Base-by-base conservation (phyloP, 2,113 vertebrate genomes). In the Sebastes fasciatus region DNA sequence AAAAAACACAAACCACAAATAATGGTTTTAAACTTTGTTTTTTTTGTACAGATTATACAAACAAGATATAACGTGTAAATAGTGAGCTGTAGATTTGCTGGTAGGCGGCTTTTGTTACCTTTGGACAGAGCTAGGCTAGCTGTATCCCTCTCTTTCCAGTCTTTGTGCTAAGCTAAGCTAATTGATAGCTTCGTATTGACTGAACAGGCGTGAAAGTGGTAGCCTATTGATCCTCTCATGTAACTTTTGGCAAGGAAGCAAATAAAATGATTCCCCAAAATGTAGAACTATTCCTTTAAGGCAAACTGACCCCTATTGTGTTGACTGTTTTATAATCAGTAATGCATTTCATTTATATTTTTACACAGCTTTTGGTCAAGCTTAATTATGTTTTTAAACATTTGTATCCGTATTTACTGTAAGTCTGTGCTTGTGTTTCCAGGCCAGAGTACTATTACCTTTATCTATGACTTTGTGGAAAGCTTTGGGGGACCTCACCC, bases 401-500 rank as follows among this genome's bases (percentile, higher is more conserved):
- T 5, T 9, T 71, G 17, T 61, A 42, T 63, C 40, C 60, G 11
- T 68, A 40, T 57, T 69, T 43, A 81, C 19, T 60, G 0, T 60
- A 23, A 49, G 0, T 49, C 14, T 88, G 55, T 72, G 1, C 19
- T 49, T 89, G 16, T 86, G 13, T 71, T 84, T 86, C 43, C 79
- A 95, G 95, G 94, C 17, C 95, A 96, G 76, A 96, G 93, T 79
- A 80, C 80, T 0, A 92, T 94, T 57, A 88, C 87, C 23, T 96
- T 95, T n/a, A 92, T 95, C 58, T 96, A 96, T 75, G 73, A 94
- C 77, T 96, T 96, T 87, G 95, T 96, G 83, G 94, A 94, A 77
- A 79, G 73, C 10, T 96, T 95, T 58, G 9, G 34, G n/a, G 95
- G 94, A 79, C 93, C 94, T 51, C 95, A 96, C 68, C 88, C 95